Conservation (phyloP, 2,888 invertebrate genomes). For the Arge pagana region DNA sequence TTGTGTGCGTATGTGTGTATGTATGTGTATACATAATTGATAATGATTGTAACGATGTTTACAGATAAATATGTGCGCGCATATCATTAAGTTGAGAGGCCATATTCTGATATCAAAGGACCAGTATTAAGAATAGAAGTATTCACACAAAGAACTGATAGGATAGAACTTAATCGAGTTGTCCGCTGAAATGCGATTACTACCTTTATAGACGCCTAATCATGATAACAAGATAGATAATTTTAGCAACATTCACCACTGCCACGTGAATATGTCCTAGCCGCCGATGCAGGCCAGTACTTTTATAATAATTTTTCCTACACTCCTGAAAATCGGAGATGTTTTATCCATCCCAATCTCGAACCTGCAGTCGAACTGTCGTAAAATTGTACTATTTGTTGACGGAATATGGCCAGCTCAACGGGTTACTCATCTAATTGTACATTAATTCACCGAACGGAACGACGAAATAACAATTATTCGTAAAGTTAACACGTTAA, state of each 20-base stretch:
- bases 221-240: background rate
- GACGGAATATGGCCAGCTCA: slow-evolving; percentile 22
- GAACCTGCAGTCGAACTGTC: slow-evolving; percentile 12
- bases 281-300: slow-evolving; percentile 1
- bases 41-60: slow-evolving; percentile 11
- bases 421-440: slow-evolving; percentile 18
- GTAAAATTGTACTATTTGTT: slow-evolving; percentile 17
- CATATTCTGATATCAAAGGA: slow-evolving; percentile 24
- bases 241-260: too few relatives aligned
- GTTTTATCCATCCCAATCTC: too few relatives aligned
- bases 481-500: slow-evolving; percentile 15
- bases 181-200: background rate
- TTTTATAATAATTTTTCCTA: too few relatives aligned
- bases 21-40: slow-evolving; percentile 14
- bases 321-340: too few relatives aligned
- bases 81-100: slow-evolving; percentile 30
- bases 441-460: slow-evolving; percentile 22
- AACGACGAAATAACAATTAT: slow-evolving; percentile 22
- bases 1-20: slow-evolving; percentile 1
- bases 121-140: slow-evolving; percentile 21
- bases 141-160: slow-evolving; percentile 18
- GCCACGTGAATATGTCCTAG: too few relatives aligned
- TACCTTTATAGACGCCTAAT: too few relatives aligned
- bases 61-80: slow-evolving; percentile 29
- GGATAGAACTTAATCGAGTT: slow-evolving; percentile 10